A percentile compares a stretch with the other conserved stretches of the same genome.
Evolutionary conservation across 2,888 invertebrate species (phyloP).

Genomic region (Psylliodes chrysocephalus): DNA sequence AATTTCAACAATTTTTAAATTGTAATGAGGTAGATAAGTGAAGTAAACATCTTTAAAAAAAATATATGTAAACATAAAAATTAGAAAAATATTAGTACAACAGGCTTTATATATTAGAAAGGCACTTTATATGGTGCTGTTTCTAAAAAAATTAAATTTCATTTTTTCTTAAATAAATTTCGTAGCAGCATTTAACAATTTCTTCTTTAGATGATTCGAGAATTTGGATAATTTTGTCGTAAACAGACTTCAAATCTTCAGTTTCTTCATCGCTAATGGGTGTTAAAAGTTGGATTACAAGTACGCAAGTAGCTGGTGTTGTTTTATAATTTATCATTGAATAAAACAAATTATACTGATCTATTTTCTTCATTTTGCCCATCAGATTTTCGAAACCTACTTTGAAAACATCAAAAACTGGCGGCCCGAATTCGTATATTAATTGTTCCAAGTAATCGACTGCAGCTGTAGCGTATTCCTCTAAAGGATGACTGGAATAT

Average conservation of each 20-base stretch:
- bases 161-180: constrained; percentile 16
- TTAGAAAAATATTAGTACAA: too few species aligned
- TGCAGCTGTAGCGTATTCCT: constrained; percentile 19
- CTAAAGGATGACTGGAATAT: not conserved
- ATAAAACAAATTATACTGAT: constrained; percentile 17
- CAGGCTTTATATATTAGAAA: too few species aligned
- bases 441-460: constrained; percentile 19
- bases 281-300: constrained; percentile 24
- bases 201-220: constrained; percentile 2
- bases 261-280: not conserved
- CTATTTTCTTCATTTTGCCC: not conserved
- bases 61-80: too few species aligned
- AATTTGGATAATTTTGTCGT: constrained; percentile 7
- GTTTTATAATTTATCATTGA: constrained; percentile 9
- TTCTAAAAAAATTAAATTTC: not conserved
- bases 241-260: constrained; percentile 9
- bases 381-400: constrained; percentile 3
- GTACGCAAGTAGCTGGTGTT: constrained; percentile 11
- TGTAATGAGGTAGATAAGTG: too few species aligned
- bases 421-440: constrained; percentile 13
- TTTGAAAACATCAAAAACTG: constrained; percentile 18
- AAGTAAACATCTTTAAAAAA: too few species aligned
- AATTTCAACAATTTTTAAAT: too few species aligned
- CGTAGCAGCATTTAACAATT: constrained; percentile 18
- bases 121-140: too few species aligned